Percentiles rank a stretch among this genome's conserved stretches.
These are phyloP conservation scores for Abramis brama DNA, from an alignment of 2,113 vertebrate species.

Conservation along the genomic window DNA sequence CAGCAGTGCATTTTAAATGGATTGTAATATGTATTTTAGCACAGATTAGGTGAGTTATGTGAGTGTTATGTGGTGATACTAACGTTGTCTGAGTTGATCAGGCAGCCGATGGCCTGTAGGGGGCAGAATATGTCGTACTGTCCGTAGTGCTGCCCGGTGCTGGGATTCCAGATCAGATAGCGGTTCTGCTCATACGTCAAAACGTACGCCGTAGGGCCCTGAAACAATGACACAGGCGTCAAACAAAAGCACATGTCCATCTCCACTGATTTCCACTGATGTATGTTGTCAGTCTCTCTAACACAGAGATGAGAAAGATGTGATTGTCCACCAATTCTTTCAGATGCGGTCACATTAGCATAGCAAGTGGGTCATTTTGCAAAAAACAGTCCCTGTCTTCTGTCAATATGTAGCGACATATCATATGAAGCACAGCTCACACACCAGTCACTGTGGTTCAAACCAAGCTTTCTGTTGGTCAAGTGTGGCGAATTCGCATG, in stretches of 20 bases:
- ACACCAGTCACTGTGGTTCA: no score
- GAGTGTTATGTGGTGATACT: conserved; percentile 65
- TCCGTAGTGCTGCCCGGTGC: conserved; percentile 86
- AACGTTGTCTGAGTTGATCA: conserved; percentile 90
- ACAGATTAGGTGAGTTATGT: neutral
- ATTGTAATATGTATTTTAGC: neutral
- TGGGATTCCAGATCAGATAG: conserved; percentile 94
- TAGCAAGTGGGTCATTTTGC: no score
- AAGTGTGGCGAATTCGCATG: no score
- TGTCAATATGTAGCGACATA: neutral
- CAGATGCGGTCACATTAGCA: no score
- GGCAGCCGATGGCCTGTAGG: conserved; percentile 85
- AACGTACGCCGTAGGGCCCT: conserved; percentile 93
- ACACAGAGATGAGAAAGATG: neutral
- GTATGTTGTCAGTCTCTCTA: neutral
- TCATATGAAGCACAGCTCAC: neutral
- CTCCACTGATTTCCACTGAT: neutral
- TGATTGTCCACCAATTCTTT: neutral
- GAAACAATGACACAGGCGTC: conserved; percentile 17
- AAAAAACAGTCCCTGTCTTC: no score
- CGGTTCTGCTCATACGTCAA: conserved; percentile 87
- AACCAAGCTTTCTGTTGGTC: no score
- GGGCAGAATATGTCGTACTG: conserved; percentile 97
- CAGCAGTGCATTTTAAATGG: neutral
- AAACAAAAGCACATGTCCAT: neutral